Base-by-base conservation (phyloP, 2,797 vertebrate genomes). In the Notoglanidium macrostoma region DNA sequence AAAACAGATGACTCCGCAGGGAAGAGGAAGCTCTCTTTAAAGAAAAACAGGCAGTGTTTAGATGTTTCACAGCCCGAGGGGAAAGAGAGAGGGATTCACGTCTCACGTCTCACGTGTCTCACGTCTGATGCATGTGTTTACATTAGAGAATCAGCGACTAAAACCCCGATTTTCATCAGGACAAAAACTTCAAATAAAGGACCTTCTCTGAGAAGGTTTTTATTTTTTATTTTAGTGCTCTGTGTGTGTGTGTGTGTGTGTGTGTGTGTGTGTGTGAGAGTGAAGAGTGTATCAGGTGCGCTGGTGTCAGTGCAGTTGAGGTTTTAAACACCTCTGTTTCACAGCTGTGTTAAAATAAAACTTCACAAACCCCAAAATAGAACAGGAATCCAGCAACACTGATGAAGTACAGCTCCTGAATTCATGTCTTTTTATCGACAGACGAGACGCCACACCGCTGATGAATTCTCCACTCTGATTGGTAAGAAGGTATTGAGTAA, bases 21-120 rank as follows among this genome's bases (percentile, higher is more conserved):
- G 87, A 80, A 12, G 35, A 83, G 83, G 40, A 1, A 8, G 40
- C 61, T 73, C 63, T 88, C 73, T 89, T 89, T 90, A 87, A 89
- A 89, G 59, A 87, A 74, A 85, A 90, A 86, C n/a, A 87, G 55
- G 35, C 40, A 63, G 21, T 55, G 57, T 90, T 87, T 87, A 81
- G 83, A 46, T 67, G 57, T 80, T 79, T 65, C 68, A 80, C 89
- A 89, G 89, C 92, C 90, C 54, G 46, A 68, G 0, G 83, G 86
- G 89, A 88, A 85, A 80, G 55, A 14, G 70, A 81, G 44, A 51
- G 49, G 14, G 49, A 77, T 84, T 87, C 61, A 63, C 21, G 32
- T 86, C 73, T n/a, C n/a, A n/a, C n/a, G n/a, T n/a, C n/a, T n/a
- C n/a, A n/a, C 44, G 44, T 65, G 61, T 51, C 81, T 87, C 1